Base-by-base conservation (phyloP, 2,797 vertebrate species). In the Phylloscopus collybita region DNA sequence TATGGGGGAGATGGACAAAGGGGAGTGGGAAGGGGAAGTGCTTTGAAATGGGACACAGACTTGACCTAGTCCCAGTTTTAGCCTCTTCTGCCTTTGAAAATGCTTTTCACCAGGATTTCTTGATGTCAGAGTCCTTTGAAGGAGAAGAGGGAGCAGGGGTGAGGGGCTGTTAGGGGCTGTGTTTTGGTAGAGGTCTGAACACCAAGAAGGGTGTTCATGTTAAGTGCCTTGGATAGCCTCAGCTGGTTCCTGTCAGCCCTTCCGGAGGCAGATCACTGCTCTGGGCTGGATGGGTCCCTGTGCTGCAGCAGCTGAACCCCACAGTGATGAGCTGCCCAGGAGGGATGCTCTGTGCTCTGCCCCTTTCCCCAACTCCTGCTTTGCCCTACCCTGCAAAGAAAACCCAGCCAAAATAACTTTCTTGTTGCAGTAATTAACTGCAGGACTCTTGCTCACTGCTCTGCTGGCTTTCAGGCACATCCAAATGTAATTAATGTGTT, bases 401-500 rank as follows among this genome's bases (percentile, higher is more conserved):
- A 74, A 81, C 30, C 54, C 44, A 40, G 49, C n/a, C 57, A 21
- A 36, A 90, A 49, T 8, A 57, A 27, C 57, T 88, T 73, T 22
- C 16, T 40, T 40, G 22, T 64, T 79, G 64, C 30, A 42, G 44
- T 8, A 4, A 0, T 53, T 80, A 60, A 76, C 75, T 76, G 54
- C 74, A 93, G 90, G 90, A 62, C 50, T 56, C 49, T 71, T 45
- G 25, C 76, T 92, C 36, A 0, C 62, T 88, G 66, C 83, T 86
- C 84, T 85, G 76, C 40, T 54, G 75, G 66, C 75, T 92, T 76
- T 71, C 85, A 93, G 80, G 66, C 51, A 30, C 49, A 95, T 90
- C 93, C 82, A 92, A 92, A 92, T 90, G 80, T 96, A 97, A 97
- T 95, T 96, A 96, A 96, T 83, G 59, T 26, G 53, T 61, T 94